Base-by-base conservation (phyloP, 2,888 invertebrate species). In the Agrotis segetum region DNA sequence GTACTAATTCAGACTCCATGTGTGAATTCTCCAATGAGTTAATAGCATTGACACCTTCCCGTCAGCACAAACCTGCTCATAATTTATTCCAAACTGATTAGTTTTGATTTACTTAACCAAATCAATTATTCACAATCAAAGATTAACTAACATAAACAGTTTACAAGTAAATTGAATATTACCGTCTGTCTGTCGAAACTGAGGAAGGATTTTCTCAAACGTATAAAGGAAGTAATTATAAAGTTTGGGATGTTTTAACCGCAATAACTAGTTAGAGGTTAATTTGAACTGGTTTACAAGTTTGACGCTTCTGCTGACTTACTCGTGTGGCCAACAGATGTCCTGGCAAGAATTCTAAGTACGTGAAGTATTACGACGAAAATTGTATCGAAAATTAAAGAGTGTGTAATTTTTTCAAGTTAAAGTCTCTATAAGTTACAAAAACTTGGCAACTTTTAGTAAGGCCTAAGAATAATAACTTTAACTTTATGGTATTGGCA, bases 211-310 rank as follows among this genome's bases (percentile, higher is more conserved):
- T 66, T 69, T 40, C 61, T 34, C 11, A 56, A 17, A 66, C 50
- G 64, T 64, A 73, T 56, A 63, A 56, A 24, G 14, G 47, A 58
- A 49, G 29, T 50, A 56, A 78, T 84, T 76, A 69, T 53, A n/a
- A 78, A 81, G 67, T 83, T 76, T 13, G 60, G 19, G 50, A 66
- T 66, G 19, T 17, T 62, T 72, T 49, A 64, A 68, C 80, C 74
- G 61, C 76, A 72, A 59, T 60, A 77, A 56, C 34, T 64, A 59
- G 52, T 62, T 34, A 52, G 46, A 19, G 47, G 9, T 49, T 50
- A 52, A 58, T 58, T 71, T 58, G 4, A 67, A 67, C 50, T 61
- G 29, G 65, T 70, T 60, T 60, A 53, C 11, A 50, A 29, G 21
- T 34, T 21, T 50, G 29, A 50, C 19, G 50, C 29, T 55, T 55